phyloP scores from a whole-genome alignment of 2,113 vertebrate species.

The Donacobius atricapilla region DNA sequence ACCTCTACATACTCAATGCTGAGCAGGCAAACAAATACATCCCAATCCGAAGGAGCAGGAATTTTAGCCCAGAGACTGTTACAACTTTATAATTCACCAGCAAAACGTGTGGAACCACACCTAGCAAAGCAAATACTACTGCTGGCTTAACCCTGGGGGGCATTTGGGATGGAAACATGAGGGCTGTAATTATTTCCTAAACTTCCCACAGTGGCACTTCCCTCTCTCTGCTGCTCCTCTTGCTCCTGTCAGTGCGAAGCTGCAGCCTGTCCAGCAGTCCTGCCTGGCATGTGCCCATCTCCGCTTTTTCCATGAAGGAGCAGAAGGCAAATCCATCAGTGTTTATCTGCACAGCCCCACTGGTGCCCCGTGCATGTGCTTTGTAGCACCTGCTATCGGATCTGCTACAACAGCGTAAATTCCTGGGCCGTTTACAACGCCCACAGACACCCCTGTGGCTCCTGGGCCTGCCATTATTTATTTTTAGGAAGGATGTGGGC shows the following conservation, averaged over 20 bases:
- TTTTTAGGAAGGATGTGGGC: not conserved
- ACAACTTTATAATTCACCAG: not conserved
- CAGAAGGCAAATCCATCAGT: not conserved
- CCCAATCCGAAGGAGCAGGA: not conserved
- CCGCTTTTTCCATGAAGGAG: not conserved
- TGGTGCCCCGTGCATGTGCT: no score
- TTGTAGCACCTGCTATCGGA: not conserved
- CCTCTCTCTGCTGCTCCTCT: not conserved
- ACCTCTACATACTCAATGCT: not conserved
- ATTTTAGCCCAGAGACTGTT: not conserved
- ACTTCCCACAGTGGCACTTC: not conserved
- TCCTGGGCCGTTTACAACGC: not conserved
- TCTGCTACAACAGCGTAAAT: rapidly evolving
- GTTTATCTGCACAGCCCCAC: not conserved
- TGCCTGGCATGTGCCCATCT: not conserved
- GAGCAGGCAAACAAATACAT: not conserved
- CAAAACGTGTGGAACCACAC: not conserved
- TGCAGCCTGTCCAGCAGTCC: not conserved
- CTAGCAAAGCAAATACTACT: not conserved
- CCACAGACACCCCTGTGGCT: not conserved
- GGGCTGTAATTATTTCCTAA: not conserved
- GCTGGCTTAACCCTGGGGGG: not conserved
- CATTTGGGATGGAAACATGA: not conserved
- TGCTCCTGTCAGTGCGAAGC: not conserved
- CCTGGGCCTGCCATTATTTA: not conserved